phyloP scores from a whole-genome alignment of 1,140 invertebrate species.

The Cyrtorhinus lividipennis region DNA sequence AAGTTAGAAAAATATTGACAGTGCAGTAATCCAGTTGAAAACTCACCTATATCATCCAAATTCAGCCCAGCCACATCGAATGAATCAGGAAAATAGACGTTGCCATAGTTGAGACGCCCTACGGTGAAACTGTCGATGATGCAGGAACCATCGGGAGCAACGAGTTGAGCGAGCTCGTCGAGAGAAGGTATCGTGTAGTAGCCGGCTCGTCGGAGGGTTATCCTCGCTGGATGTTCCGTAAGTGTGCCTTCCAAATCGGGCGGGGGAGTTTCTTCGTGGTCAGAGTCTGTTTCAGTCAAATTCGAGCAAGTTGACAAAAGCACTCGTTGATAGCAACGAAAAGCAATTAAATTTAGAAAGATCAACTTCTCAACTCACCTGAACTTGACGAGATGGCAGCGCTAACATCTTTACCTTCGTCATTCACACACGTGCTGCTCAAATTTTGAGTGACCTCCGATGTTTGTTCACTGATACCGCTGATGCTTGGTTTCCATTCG shows the following conservation, averaged over 20 bases:
- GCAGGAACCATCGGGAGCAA: slow-evolving; percentile 59
- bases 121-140: slow-evolving; percentile 81
- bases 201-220: slow-evolving; percentile 49
- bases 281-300: too few species aligned
- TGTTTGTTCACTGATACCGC: too few species aligned
- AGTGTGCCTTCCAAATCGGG: slow-evolving; percentile 26
- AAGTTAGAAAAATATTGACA: too few species aligned
- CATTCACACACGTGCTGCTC: too few species aligned
- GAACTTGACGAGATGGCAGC: too few species aligned
- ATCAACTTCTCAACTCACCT: too few species aligned
- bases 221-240: slow-evolving; percentile 40
- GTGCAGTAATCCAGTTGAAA: too few species aligned
- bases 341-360: too few species aligned
- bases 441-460: too few species aligned
- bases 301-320: neutral
- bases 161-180: slow-evolving; percentile 48
- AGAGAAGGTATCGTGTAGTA: slow-evolving; percentile 77
- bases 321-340: neutral
- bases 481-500: too few species aligned
- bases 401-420: too few species aligned
- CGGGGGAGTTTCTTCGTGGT: slow-evolving; percentile 11
- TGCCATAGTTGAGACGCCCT: slow-evolving; percentile 80
- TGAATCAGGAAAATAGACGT: slow-evolving; percentile 72
- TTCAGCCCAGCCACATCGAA: slow-evolving; percentile 81
- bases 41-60: slow-evolving; percentile 57